Evolutionary conservation across 2,888 invertebrate genomes (phyloP), one percentile per base, ranked within the genome.

Genomic region (Brachypalpus laphriformis): DNA sequence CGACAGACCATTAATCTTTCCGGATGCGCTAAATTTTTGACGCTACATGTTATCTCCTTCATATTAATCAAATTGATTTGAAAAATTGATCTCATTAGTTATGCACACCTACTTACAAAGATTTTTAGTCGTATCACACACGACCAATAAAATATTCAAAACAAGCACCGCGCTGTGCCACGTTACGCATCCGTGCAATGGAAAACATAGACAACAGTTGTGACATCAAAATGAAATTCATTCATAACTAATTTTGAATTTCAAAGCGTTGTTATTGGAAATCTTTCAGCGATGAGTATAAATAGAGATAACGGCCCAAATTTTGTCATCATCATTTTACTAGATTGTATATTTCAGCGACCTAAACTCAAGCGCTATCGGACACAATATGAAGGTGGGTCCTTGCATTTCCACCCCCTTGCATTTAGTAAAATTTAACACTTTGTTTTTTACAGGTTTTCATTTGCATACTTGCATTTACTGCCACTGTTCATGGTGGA

Each of bases 381-480:
- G 22, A 9, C 3, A 22, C 57, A 22, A 57, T 6, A 57, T 57
- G 37, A 57, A 57, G 54, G 54, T 54, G 25, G 31, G 54, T 25
- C 14, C 54, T 31, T 28, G 1, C 3, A 54, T 25, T 25, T 49
- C 18, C 8, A 45, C 18, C 18, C 45, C 14, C 9, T 47, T 5
- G 9, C 3, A 8, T 8, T 42, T 18, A n/a, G 2, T 20, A 18
- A 42, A 5, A 56, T 59, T 25, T 20, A 22, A 18, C 25, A 11
- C 8, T 45, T 25, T 47, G 4, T 31, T 54, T 8, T 42, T 65
- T 16, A 7, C 8, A 76, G 76, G 57, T 45, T 28, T 40, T 66
- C 11, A 20, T 59, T 28, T 68, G 66, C 40, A 14, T 76, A n/a
- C 40, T 76, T 6, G 49, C 40, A 28, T 20, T 76, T 11, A 34